Evolutionary conservation across 2,888 invertebrate genomes (phyloP).

Genomic region (Crioceris asparagi): DNA sequence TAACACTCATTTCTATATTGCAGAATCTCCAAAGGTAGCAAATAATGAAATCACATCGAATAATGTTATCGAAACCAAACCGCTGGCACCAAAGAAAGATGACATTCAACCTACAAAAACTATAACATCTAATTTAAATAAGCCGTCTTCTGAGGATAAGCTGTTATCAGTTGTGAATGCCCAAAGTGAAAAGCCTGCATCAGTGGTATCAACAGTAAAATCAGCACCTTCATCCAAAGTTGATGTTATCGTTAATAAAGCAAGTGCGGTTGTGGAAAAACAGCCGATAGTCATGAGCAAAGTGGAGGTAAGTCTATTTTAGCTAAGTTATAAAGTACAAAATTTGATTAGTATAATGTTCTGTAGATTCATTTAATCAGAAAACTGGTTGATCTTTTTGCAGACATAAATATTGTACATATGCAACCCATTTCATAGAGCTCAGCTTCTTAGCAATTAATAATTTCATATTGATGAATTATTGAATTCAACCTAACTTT

Average conservation of each 20-base stretch:
- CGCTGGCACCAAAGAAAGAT: constrained; percentile 11
- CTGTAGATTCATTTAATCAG: too few species aligned
- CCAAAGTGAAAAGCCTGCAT: constrained; percentile 22
- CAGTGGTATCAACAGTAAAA: constrained; percentile 48
- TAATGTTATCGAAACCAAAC: constrained; percentile 33
- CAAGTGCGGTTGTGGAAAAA: constrained; percentile 36
- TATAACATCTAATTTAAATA: constrained; percentile 36
- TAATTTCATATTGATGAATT: too few species aligned
- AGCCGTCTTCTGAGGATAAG: constrained; percentile 40
- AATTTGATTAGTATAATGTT: too few species aligned
- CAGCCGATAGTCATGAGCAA: constrained; percentile 19
- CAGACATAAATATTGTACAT: too few species aligned
- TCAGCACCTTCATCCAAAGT: constrained; percentile 40
- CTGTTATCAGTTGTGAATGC: constrained; percentile 30
- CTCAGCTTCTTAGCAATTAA: too few species aligned
- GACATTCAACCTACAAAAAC: constrained; percentile 40
- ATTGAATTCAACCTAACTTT: too few species aligned
- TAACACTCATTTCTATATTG: constrained; percentile 9
- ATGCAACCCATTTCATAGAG: too few species aligned
- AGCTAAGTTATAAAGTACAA: too few species aligned
- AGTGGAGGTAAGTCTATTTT: constrained; percentile 22
- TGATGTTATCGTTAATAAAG: constrained; percentile 28
- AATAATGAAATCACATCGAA: constrained; percentile 27
- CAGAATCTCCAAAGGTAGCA: constrained; percentile 16
- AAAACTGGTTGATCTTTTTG: too few species aligned